Percentiles rank a stretch among this genome's conserved stretches.
phyloP scores from a whole-genome alignment of 2,888 invertebrate species.

The Lymantria dispar region DNA sequence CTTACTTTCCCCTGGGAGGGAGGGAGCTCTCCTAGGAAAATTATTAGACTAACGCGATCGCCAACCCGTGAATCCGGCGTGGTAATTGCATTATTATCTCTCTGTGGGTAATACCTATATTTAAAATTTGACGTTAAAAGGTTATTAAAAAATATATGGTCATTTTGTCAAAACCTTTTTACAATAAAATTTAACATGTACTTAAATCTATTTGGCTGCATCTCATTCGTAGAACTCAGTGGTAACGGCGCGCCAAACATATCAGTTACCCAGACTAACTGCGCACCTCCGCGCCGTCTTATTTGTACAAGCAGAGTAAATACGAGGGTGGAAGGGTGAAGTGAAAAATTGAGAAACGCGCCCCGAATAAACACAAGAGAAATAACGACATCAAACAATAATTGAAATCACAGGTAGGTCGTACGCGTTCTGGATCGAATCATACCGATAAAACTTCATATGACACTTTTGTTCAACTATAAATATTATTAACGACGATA shows the following conservation, averaged over 20 bases:
- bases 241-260: slow-evolving; percentile 58
- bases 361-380: slow-evolving; percentile 75
- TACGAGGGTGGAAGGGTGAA: slow-evolving; percentile 67
- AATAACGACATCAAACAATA: slow-evolving; percentile 80
- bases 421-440: slow-evolving; percentile 32
- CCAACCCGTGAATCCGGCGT: no score
- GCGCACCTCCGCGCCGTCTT: slow-evolving; percentile 56
- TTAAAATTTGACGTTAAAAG: no score
- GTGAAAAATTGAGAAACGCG: slow-evolving; percentile 70
- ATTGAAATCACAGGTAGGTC: slow-evolving; percentile 75
- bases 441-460: not conserved
- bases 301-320: slow-evolving; percentile 67
- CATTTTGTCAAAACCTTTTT: no score
- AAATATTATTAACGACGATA: not conserved
- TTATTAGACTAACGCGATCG: no score
- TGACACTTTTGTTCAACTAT: not conserved
- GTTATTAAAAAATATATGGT: no score
- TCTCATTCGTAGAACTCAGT: slow-evolving; percentile 67
- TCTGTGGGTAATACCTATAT: no score
- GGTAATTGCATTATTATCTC: no score
- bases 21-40: no score
- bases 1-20: no score
- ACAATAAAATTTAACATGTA: no score
- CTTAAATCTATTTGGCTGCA: no score
- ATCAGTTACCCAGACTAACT: slow-evolving; percentile 66